phyloP scores from a whole-genome alignment of 1,140 invertebrate species.

The Sycobia sp. region DNA sequence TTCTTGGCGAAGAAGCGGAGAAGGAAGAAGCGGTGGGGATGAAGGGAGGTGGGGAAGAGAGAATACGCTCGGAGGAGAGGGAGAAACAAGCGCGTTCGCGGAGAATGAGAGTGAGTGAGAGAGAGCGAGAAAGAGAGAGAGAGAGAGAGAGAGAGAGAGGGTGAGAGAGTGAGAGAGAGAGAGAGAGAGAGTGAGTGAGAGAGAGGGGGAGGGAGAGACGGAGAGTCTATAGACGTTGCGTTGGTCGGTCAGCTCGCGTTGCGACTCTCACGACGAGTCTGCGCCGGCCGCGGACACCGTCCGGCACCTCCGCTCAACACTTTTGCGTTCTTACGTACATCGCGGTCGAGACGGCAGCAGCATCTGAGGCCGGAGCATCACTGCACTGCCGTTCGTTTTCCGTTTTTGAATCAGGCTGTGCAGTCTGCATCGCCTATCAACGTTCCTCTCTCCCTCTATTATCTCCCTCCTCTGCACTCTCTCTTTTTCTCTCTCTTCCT shows the following conservation, averaged over 20 bases:
- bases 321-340: constrained; percentile 53
- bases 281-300: constrained; percentile 43
- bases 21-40: constrained; percentile 33
- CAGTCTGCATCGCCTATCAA: too few relatives aligned
- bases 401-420: too few relatives aligned
- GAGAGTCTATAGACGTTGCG: too few relatives aligned
- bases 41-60: constrained; percentile 14
- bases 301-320: constrained; percentile 50
- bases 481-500: background rate
- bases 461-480: too few relatives aligned
- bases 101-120: constrained; percentile 19
- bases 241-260: too few relatives aligned
- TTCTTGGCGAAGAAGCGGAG: constrained; percentile 31
- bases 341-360: constrained; percentile 46
- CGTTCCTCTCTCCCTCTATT: background rate
- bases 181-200: constrained; percentile 12
- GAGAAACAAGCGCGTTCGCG: background rate
- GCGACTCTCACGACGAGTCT: constrained; percentile 39
- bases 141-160: too few relatives aligned
- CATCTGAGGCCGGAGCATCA: background rate
- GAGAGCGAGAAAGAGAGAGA: constrained; percentile 4
- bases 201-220: too few relatives aligned
- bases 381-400: constrained; percentile 4
- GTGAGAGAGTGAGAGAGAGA: too few relatives aligned
- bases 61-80: constrained; percentile 3